Base-by-base conservation (phyloP, 2,888 invertebrate species). In the Harpalus rubripes region DNA sequence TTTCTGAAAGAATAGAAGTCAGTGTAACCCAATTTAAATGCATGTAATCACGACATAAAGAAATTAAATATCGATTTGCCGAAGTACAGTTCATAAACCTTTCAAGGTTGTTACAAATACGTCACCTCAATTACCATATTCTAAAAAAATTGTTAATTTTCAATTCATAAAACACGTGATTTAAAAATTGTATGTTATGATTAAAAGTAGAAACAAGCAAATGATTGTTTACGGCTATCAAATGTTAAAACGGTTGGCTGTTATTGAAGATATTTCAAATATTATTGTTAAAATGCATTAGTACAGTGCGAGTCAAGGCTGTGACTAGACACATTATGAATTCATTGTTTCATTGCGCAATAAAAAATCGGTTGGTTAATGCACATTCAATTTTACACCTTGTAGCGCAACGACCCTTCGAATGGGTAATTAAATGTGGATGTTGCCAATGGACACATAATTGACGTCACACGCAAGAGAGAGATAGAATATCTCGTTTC, bases 221-320 rank as follows among this genome's bases (percentile, higher is more conserved):
- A 10, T 68, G n/a, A 15, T 39, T 32, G 68, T 68, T 32, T 39
- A 39, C n/a, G 6, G 32, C 15, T 32, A 39, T 15, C 39, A 39
- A 68, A 52, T 74, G 74, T 74, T 22, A 52, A 74, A 74, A 74
- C 12, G 68, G 39, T 68, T 68, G 32, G 15, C 68, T 74, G 74
- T 74, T 74, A 78, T 78, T 78, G 78, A 78, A 78, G 58, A 58
- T 78, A 78, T 74, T 44, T 74, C 3, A 58, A 74, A 74, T 52
- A 22, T 74, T 74, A 74, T 74, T 74, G 74, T 74, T 74, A 52
- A 78, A 78, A 78, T 78, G 78, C 78, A 78, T 78, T 58, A 58
- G 56, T 39, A 58, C 58, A 78, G n/a, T 56, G 5, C 12, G 26
- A 56, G 44, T 26, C 58, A 58, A 78, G 58, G 78, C 22, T 56